phyloP scores from a whole-genome alignment of 2,797 vertebrate species.

The Coregonus suidteri region DNA sequence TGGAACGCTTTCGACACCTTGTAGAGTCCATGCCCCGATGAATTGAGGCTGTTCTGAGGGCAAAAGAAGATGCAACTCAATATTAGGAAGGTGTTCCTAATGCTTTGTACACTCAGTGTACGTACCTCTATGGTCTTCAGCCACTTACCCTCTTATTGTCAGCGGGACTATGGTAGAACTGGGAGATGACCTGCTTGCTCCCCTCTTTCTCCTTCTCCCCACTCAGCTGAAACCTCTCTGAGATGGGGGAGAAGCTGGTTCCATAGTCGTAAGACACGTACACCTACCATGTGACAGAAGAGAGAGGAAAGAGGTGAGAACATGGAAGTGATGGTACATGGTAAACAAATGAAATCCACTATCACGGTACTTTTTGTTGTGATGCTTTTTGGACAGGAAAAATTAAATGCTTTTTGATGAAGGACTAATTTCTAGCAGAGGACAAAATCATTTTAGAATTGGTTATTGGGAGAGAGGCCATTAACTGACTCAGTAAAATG shows the following conservation, averaged over 20 bases:
- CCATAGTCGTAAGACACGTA: conserved; percentile 95
- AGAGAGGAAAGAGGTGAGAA: not conserved
- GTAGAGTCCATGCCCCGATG: too few relatives aligned
- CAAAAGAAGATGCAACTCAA: too few relatives aligned
- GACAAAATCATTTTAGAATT: too few relatives aligned
- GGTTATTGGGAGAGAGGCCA: too few relatives aligned
- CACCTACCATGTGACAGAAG: conserved; percentile 73
- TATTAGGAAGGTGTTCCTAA: too few relatives aligned
- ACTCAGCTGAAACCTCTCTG: conserved; percentile 81
- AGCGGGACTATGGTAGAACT: conserved; percentile 97
- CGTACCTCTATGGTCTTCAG: not conserved
- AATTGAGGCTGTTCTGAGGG: too few relatives aligned
- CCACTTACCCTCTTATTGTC: conserved; percentile 91
- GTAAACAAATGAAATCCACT: not conserved
- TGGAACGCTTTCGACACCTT: too few relatives aligned
- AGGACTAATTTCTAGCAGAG: too few relatives aligned
- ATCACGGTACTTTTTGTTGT: not conserved
- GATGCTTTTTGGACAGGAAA: not conserved
- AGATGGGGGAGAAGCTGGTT: conserved; percentile 84
- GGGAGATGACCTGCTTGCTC: conserved; percentile 85
- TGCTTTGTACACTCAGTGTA: too few relatives aligned
- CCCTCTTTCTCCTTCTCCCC: conserved; percentile 67
- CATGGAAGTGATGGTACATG: not conserved
- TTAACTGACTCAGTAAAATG: too few relatives aligned
- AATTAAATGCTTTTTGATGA: not conserved